Evolutionary conservation across 2,113 vertebrate species (phyloP), one percentile per base, ranked within the genome.

Genomic region (Odobenus rosmarus): DNA sequence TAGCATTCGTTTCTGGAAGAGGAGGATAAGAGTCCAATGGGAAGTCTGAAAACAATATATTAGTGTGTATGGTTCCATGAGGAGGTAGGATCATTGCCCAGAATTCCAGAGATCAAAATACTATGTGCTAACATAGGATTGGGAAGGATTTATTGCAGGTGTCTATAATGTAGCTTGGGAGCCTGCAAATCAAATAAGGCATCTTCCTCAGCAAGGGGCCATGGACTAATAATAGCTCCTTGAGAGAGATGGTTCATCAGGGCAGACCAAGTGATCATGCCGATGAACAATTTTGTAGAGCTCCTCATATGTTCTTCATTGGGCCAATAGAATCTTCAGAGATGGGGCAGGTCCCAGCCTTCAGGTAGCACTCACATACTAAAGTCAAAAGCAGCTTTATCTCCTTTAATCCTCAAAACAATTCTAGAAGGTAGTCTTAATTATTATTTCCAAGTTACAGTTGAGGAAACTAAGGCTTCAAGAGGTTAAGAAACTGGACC

Each of bases 391-490:
- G 16, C 49, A 53, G 18, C 7, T 4, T 51, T 71, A 18, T 88
- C 88, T 86, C 26, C 71, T 92, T 96, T 92, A 95, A 80, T 95
- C 28, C 42, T 80, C 81, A 80, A 79, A 80, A 86, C 1, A 67
- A 23, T 51, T 21, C 36, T 74, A 26, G 76, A 64, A 94, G 46
- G 39, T 53, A 5, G 3, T 69, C 42, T 95, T 74, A 69, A 18
- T 86, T 62, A 83, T 71, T 76, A 28, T 80, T 69, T 69, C 15
- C 36, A 96, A 92, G 28, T 89, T 81, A 55, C 7, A 71, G 2
- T 6, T 86, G 80, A 86, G 76, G 26, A 86, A 97, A 74, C 11
- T 79, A 89, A 91, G 21, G 5, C 5, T 95, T 89, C 28, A 67
- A 21, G n/a, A 79, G 6, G 10, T 67, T 55, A 55, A 71, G 31